Evolutionary conservation across 2,888 invertebrate species (phyloP).

Genomic region (Acanthococcus lagerstroemiae): DNA sequence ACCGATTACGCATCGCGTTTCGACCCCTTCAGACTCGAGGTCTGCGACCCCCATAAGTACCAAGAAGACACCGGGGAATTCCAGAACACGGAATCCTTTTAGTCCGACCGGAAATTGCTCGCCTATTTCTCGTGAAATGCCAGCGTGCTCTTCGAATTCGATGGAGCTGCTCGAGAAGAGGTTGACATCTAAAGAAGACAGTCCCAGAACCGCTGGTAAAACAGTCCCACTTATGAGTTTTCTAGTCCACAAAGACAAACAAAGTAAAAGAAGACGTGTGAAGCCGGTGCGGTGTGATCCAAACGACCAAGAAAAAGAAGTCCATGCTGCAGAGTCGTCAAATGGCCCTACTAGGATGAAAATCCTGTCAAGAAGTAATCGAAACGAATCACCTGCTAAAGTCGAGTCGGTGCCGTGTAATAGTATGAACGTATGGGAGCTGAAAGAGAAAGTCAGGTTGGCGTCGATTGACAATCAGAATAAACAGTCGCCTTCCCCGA

Average conservation of each 20-base stretch:
- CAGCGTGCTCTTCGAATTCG: not conserved
- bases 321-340: not conserved
- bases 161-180: constrained; percentile 3
- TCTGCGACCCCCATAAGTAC: not conserved
- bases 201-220: constrained; percentile 1
- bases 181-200: not conserved
- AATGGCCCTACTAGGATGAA: no score
- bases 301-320: not conserved
- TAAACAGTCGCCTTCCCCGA: no score
- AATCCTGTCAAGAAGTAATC: no score
- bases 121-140: not conserved
- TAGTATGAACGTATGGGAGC: no score
- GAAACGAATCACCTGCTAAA: no score
- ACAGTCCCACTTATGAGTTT: not conserved
- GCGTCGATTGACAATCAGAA: no score
- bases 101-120: not conserved
- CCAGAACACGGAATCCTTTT: not conserved
- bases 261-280: not conserved
- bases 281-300: not conserved
- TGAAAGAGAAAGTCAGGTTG: no score
- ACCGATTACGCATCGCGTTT: not conserved
- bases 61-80: not conserved
- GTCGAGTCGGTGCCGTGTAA: no score
- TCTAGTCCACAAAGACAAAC: constrained; percentile 7
- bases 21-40: not conserved